Evolutionary conservation across 2,888 invertebrate species (phyloP).

Genomic region (Dolichopus griseipennis): DNA sequence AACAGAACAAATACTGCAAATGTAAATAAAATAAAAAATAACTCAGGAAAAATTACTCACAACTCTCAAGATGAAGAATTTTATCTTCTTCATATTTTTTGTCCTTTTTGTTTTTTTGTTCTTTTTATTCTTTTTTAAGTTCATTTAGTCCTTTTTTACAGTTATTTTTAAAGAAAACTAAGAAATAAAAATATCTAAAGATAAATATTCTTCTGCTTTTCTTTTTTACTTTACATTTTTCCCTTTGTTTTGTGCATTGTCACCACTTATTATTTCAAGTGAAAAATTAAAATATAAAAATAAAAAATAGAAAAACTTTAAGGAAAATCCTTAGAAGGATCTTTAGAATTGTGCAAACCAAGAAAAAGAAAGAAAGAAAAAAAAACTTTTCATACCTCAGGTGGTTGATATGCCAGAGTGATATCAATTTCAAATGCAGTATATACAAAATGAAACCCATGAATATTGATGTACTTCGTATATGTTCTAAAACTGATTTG

Average conservation of each 20-base stretch:
- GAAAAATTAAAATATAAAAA: background rate
- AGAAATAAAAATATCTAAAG: background rate
- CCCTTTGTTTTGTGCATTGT: background rate
- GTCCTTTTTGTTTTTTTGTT: background rate
- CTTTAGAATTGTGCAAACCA: background rate
- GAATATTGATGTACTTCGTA: too few relatives aligned
- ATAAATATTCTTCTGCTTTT: background rate
- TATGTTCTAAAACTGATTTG: too few relatives aligned
- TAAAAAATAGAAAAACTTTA: too few relatives aligned
- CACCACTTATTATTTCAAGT: slow-evolving; percentile 3
- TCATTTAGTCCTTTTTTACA: background rate
- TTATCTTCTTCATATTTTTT: background rate
- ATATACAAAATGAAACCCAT: too few relatives aligned
- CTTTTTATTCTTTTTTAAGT: background rate
- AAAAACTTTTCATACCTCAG: background rate
- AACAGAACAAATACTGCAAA: too few relatives aligned
- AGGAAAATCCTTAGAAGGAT: background rate
- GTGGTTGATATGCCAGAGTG: background rate
- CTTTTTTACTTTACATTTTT: background rate
- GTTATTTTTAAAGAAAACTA: background rate
- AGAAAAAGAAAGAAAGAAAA: too few relatives aligned
- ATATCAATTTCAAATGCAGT: background rate
- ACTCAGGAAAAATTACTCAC: too few relatives aligned
- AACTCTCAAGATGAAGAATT: too few relatives aligned
- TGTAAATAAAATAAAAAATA: too few relatives aligned